Evolutionary conservation across 2,797 vertebrate species (phyloP), one percentile per base, ranked within the genome.

Genomic region (Neosilurus mollespiculum): DNA sequence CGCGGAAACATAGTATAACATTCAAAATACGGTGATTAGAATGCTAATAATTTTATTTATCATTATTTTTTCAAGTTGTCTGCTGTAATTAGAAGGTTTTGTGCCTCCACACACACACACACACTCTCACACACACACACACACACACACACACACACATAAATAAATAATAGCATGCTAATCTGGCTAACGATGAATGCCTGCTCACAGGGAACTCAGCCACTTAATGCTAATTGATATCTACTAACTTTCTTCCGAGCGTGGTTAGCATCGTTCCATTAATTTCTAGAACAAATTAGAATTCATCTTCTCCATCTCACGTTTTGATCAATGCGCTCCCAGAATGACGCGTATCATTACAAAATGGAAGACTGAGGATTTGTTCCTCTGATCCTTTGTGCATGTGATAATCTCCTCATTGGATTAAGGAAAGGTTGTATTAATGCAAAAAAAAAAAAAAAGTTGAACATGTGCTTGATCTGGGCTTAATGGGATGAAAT

Each of bases 181-280:
- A 65, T 66, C 22, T 65, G 79, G 26, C 79, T 64, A 59, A 43
- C 37, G 34, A 81, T 24, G 65, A 37, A 59, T 61, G 66, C 59
- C 66, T 14, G 53, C 79, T 80, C 20, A 34, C 49, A 30, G 62
- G 16, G 49, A 80, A 67, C 62, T 67, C 64, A 53, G 5, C 43
- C 43, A 43, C 37, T 82, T 75, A 53, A 58, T 20, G 72, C 62
- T 77, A 81, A 67, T 64, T 12, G 15, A 69, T 69, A 59, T 70
- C 66, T 61, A 53, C 15, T 51, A 65, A 18, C 37, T 26, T 78
- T 49, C 76, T 58, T 9, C 15, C 18, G 26, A 53, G n/a, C 11
- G 9, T 76, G 37, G 30, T 76, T 34, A 58, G 72, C 72, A 18
- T 34, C 5, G 26, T 58, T 75, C 54, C 56, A n/a, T 76, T 59